A percentile compares a stretch with the other conserved stretches of the same genome.
Evolutionary conservation across 2,888 invertebrate species (phyloP).

Genomic region (Orchestes rusci): DNA sequence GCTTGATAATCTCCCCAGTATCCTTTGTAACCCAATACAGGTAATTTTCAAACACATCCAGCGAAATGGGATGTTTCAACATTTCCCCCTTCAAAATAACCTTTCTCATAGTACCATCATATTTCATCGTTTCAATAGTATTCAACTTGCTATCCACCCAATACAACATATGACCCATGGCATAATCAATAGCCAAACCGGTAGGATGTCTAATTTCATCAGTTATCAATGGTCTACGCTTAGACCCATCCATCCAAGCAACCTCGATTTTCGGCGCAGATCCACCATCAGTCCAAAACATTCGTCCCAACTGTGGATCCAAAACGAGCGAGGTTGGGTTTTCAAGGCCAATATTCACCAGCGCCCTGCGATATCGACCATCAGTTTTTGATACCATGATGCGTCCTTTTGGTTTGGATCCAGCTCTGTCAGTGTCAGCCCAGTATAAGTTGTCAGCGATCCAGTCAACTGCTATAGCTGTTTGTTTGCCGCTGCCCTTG

Average conservation of each 20-base stretch:
- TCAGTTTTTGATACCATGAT: constrained; percentile 86
- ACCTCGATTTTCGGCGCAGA: constrained; percentile 87
- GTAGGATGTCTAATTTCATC: constrained; percentile 79
- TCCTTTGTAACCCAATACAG: constrained; percentile 91
- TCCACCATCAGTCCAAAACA: constrained; percentile 94
- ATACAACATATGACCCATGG: constrained; percentile 83
- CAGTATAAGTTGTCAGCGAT: constrained; percentile 89
- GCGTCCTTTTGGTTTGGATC: constrained; percentile 62
- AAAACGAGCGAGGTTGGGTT: constrained; percentile 83
- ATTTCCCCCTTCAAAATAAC: constrained; percentile 65
- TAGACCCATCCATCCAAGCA: constrained; percentile 95
- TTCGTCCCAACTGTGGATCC: constrained; percentile 75
- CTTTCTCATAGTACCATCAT: constrained; percentile 72
- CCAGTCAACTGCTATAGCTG: constrained; percentile 90
- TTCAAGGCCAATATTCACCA: constrained; percentile 73
- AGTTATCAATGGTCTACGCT: constrained; percentile 71
- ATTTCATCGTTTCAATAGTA: constrained; percentile 77
- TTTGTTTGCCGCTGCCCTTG: constrained; percentile 76
- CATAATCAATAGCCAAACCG: constrained; percentile 83
- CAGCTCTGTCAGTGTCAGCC: constrained; percentile 77
- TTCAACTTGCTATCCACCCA: constrained; percentile 95
- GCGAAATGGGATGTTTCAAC: constrained; percentile 71
- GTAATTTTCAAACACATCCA: constrained; percentile 91
- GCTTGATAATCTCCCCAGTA: constrained; percentile 76
- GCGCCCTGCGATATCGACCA: constrained; percentile 76